Evolutionary conservation across 2,113 vertebrate genomes (phyloP), one percentile per base, ranked within the genome.

Genomic region (Petrocephalus zakoni): DNA sequence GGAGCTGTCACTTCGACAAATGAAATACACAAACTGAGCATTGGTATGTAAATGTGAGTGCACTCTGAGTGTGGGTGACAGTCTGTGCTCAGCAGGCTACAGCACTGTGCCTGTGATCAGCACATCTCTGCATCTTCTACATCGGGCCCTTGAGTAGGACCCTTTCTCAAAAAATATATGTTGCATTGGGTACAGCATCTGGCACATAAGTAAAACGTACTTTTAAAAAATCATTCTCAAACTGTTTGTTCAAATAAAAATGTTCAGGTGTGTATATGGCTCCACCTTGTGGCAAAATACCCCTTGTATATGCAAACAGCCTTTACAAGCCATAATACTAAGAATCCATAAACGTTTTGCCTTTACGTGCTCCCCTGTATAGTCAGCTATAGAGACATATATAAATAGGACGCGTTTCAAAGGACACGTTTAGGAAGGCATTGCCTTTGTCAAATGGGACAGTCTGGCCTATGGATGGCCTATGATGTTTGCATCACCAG

Each of bases 11-110:
- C 68, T 1, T 89, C 91, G 37, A 93, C 90, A 29, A 95, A 94
- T 91, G 92, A 95, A 89, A 94, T 92, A 89, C 92, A 95, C 88
- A 97, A 97, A 91, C 90, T 96, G 90, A 95, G 94, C 52, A 92
- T 96, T 83, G 94, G 94, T 93, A 25, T 93, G 91, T 91, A 19
- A 5, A 0, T 46, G 10, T 2, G 11, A 13, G 56, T 90, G 88
- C 47, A 21, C 47, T 47, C 10, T 22, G 37, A 13, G 25, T 68
- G 10, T 68, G 61, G 3, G 8, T 25, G 58, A 64, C 25, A 25
- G 61, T 68, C 61, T 29, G 61, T 13, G 61, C 1, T 68, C 61
- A 29, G 25, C 61, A 68, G 61, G n/a, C 11, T 68, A n/a, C 61
- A 29, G 11, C 25, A 5, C 61, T 68, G 10, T 68, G 61, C n/a